Base-by-base conservation (phyloP, 2,797 vertebrate species). In the Micropoecilia bifurca region DNA sequence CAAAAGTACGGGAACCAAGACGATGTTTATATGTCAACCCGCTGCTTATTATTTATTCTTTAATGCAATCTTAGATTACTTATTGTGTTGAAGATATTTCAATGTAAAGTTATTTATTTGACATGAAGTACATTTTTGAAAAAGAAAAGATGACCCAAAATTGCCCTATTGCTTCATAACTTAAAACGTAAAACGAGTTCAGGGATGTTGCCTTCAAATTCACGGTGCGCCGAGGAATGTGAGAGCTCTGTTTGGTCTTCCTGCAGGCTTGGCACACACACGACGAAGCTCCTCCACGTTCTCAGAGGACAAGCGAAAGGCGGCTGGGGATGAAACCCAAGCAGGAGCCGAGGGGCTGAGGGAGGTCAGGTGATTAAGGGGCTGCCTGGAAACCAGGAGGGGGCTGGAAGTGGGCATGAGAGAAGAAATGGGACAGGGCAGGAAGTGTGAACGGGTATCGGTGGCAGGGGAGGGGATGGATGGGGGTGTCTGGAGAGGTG, bases 231-330 rank as follows among this genome's bases (percentile, higher is more conserved):
- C 79, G 79, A 46, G 22, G 57, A 1, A 1, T 39, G 39, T 1
- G 48, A n/a, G 53, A 76, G 57, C 71, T 82, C 74, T 80, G 77
- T 85, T 86, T 85, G 78, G 89, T 80, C 84, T 84, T 61, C 30
- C 59, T 16, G 57, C 87, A 78, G 78, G 74, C 82, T 86, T 90
- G 87, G 87, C 90, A 90, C 78, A 43, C 68, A 90, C 81, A 87
- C 87, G 88, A 90, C 81, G 81, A 80, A 85, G 69, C 83, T 83
- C 71, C 55, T 73, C 78, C 73, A 28, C 90, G 83, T 79, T 76
- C 82, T 57, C 73, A 85, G 63, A 86, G 86, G 88, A 90, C 87
- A 76, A 84, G 76, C 71, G 81, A 84, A 87, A 90, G 76, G 86
- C 81, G 69, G 75, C 10, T 33, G 78, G 71, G 53, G 77, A 59